Conservation (phyloP, 2,888 invertebrate genomes). For the Drosophila acutilabella region DNA sequence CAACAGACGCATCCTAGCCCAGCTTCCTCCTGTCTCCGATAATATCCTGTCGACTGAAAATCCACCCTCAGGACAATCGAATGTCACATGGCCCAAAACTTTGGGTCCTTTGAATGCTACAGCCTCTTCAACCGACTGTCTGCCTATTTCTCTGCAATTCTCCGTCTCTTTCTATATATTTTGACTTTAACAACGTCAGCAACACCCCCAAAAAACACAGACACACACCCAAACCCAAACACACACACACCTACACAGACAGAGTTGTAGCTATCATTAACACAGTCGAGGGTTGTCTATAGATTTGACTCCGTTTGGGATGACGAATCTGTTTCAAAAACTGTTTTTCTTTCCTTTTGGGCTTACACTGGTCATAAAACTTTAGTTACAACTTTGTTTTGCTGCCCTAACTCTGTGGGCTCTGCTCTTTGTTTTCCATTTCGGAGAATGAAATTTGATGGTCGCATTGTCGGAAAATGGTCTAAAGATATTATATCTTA, state of each 20-base stretch:
- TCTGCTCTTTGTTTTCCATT: neutral
- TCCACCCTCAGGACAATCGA: constrained; percentile 68
- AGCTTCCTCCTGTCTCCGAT: constrained; percentile 3
- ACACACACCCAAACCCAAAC: constrained; percentile 33
- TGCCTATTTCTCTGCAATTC: constrained; percentile 43
- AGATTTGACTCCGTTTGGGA: constrained; percentile 25
- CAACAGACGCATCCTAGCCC: constrained; percentile 32
- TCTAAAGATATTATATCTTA: constrained; percentile 57
- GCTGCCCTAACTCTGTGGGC: neutral
- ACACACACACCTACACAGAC: constrained; percentile 6
- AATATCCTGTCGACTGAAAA: constrained; percentile 49
- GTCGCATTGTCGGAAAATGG: constrained; percentile 31
- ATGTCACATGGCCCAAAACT: constrained; percentile 46
- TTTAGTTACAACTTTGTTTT: constrained; percentile 38
- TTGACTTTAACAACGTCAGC: constrained; percentile 79
- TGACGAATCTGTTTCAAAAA: constrained; percentile 20
- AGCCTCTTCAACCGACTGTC: constrained; percentile 29
- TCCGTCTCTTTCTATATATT: constrained; percentile 53
- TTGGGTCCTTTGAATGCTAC: constrained; percentile 25
- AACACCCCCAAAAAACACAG: constrained; percentile 66
- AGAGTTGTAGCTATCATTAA: constrained; percentile 66
- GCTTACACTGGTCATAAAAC: constrained; percentile 39
- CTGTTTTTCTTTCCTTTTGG: constrained; percentile 13
- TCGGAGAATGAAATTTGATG: constrained; percentile 25
- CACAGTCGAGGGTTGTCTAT: constrained; percentile 75